phyloP scores from a whole-genome alignment of 2,888 invertebrate genomes.

The Lasioglossum villosulum region DNA sequence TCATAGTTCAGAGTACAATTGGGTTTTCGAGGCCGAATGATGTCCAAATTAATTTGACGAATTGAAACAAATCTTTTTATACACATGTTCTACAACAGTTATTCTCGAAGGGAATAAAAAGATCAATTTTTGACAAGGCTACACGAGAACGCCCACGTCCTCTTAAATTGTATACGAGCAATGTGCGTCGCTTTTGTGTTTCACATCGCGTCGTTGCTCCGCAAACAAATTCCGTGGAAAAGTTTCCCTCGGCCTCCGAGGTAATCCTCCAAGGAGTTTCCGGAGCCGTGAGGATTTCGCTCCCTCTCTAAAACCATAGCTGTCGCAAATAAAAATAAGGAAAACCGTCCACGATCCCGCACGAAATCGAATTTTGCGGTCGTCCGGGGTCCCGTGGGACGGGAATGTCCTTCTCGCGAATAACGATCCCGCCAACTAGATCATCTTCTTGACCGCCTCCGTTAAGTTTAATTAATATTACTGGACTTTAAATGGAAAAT shows the following conservation, averaged over 20 bases:
- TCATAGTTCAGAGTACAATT: not conserved
- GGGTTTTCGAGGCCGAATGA: not conserved
- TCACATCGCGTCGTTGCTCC: not conserved
- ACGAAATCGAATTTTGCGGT: constrained; percentile 21
- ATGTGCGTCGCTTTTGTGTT: not conserved
- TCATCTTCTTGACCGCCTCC: not conserved
- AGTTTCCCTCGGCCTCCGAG: constrained; percentile 25
- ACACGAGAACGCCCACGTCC: not conserved
- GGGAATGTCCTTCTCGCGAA: not conserved
- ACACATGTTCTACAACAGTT: not conserved
- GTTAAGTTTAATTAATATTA: constrained; percentile 12
- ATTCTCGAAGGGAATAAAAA: not conserved
- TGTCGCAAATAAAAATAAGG: constrained; percentile 31
- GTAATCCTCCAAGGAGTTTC: constrained; percentile 40
- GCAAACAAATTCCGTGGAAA: constrained; percentile 51
- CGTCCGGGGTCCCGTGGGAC: not conserved
- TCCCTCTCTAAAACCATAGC: constrained; percentile 24
- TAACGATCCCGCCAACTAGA: not conserved
- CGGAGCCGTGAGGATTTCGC: constrained; percentile 29
- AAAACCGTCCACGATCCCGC: constrained; percentile 1
- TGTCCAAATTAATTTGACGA: no score
- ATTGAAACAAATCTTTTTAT: no score
- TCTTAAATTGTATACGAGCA: constrained; percentile 26
- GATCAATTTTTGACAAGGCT: not conserved
- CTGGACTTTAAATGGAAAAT: not conserved